Conservation (phyloP, 1,140 invertebrate species). For the Phymastichus coffea region DNA sequence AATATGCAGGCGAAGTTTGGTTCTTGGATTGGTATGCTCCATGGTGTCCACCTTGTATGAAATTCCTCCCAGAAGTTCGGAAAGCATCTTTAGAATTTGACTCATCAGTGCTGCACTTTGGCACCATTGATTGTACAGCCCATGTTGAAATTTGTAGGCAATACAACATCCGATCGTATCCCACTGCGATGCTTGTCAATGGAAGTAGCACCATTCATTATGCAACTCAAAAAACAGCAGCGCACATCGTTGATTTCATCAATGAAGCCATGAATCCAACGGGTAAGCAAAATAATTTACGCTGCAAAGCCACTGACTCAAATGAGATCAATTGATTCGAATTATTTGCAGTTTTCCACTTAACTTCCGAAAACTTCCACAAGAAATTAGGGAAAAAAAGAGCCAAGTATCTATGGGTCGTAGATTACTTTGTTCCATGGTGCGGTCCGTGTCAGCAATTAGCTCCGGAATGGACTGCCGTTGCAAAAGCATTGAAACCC, state of each 20-base stretch:
- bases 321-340: not conserved
- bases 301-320: too few species aligned
- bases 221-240: slow-evolving; percentile 61
- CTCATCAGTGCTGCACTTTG: slow-evolving; percentile 63
- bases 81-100: slow-evolving; percentile 64
- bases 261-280: slow-evolving; percentile 60
- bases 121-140: slow-evolving; percentile 64
- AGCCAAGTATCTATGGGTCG: slow-evolving; percentile 59
- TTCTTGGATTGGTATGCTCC: slow-evolving; percentile 82
- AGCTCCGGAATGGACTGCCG: slow-evolving; percentile 63
- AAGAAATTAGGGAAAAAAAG: slow-evolving; percentile 56
- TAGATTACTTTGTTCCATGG: slow-evolving; percentile 72
- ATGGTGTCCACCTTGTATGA: slow-evolving; percentile 82
- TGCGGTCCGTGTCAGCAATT: slow-evolving; percentile 70
- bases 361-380: slow-evolving; percentile 62
- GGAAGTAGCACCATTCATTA: slow-evolving; percentile 61
- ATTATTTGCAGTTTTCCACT: slow-evolving; percentile 57
- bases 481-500: slow-evolving; percentile 54
- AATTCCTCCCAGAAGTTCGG: slow-evolving; percentile 70
- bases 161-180: slow-evolving; percentile 71
- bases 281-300: too few species aligned
- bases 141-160: slow-evolving; percentile 59
- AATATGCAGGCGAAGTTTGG: slow-evolving; percentile 56
- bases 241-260: slow-evolving; percentile 69
- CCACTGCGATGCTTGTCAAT: slow-evolving; percentile 74